These are phyloP conservation scores for Lasioglossum vierecki DNA, from an alignment of 2,888 invertebrate species.

Conservation along the genomic window DNA sequence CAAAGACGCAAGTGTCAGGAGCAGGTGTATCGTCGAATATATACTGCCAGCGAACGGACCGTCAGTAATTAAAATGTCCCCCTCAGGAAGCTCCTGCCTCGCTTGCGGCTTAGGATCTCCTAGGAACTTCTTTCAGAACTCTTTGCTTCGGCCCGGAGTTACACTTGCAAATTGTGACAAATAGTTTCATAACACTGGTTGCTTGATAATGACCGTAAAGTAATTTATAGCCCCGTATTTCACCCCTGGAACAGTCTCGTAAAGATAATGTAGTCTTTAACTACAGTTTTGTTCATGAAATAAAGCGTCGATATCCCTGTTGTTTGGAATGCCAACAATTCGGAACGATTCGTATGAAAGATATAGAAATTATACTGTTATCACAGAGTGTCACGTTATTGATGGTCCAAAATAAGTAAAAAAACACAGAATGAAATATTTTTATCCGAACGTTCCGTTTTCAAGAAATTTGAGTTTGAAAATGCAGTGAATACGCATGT, in stretches of 20 bases:
- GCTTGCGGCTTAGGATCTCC: constrained; percentile 27
- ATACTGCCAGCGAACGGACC: constrained; percentile 73
- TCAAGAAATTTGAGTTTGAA: too few relatives aligned
- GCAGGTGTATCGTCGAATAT: constrained; percentile 79
- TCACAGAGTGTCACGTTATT: not conserved
- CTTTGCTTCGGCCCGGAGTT: constrained; percentile 28
- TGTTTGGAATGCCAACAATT: not conserved
- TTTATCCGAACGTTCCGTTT: too few relatives aligned
- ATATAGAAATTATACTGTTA: not conserved
- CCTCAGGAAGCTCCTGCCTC: constrained; percentile 69
- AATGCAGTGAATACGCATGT: too few relatives aligned
- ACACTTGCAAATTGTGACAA: constrained; percentile 50
- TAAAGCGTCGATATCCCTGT: constrained; percentile 18
- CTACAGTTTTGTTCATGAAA: constrained; percentile 9
- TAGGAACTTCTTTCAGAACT: constrained; percentile 56
- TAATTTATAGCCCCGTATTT: constrained; percentile 39
- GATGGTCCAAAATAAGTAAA: too few relatives aligned
- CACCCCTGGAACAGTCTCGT: constrained; percentile 6
- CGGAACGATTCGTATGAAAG: not conserved
- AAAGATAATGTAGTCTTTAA: not conserved
- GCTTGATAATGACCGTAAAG: constrained; percentile 41
- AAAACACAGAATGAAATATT: too few relatives aligned
- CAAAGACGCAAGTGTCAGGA: constrained; percentile 73
- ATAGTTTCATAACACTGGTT: constrained; percentile 45
- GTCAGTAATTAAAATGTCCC: constrained; percentile 80